Percentiles rank a stretch among this genome's conserved stretches.
These are phyloP conservation scores for Lamellibrachia luymesi DNA, from an alignment of 1,140 invertebrate species.

Conservation along the genomic window DNA sequence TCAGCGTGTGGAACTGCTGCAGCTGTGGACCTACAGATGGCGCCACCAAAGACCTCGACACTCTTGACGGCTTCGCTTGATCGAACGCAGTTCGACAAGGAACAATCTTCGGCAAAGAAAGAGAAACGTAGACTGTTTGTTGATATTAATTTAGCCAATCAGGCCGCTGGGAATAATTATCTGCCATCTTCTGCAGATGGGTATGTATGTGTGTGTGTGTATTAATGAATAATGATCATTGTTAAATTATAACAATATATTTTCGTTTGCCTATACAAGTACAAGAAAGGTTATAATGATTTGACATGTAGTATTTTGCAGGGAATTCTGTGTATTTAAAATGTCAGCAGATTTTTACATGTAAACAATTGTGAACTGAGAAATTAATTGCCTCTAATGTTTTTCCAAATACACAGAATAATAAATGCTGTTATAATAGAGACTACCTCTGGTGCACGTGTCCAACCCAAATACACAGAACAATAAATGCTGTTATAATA, in stretches of 20 bases:
- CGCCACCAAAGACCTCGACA: neutral
- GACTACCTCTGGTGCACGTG: no score
- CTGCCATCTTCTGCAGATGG: neutral
- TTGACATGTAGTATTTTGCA: no score
- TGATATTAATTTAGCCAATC: slow-evolving; percentile 51
- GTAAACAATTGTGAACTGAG: no score
- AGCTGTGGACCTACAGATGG: slow-evolving; percentile 62
- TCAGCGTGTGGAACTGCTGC: slow-evolving; percentile 92
- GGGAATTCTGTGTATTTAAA: no score
- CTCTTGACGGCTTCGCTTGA: neutral
- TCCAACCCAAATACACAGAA: no score
- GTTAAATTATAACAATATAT: neutral
- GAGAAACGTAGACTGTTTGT: slow-evolving; percentile 44
- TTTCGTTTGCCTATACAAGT: neutral
- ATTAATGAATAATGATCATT: neutral
- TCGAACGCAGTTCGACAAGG: slow-evolving; percentile 17
- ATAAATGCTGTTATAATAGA: no score
- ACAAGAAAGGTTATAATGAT: no score
- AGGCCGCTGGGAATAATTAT: slow-evolving; percentile 28
- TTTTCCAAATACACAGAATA: no score
- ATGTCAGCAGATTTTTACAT: no score
- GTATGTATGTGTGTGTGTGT: slow-evolving; percentile 8
- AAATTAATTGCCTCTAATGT: no score
- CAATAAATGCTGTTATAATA: no score
- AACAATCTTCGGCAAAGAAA: slow-evolving; percentile 34